Conservation (phyloP, 1,140 invertebrate species). For the Akabosia matsudoensis region DNA sequence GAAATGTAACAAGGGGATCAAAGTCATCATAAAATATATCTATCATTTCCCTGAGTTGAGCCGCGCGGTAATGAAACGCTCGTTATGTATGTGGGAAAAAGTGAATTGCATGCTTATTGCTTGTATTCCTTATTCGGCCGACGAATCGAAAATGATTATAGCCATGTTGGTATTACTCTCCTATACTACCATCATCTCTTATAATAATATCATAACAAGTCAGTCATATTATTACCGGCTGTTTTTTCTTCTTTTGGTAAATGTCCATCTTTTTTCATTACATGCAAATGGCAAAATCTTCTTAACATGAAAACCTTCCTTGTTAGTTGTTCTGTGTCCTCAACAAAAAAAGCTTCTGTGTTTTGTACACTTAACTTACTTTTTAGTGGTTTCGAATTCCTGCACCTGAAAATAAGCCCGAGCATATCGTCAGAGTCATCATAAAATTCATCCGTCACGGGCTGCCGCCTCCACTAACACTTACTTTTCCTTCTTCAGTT, state of each 20-base stretch:
- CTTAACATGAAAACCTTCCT: background rate
- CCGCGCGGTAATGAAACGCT: background rate
- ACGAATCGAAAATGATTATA: slow-evolving; percentile 17
- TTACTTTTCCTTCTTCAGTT: slow-evolving; percentile 6
- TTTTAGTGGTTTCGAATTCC: too few relatives aligned
- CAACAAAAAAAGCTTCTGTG: background rate
- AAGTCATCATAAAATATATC: background rate
- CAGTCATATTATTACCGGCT: background rate
- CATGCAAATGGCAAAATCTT: slow-evolving; percentile 1
- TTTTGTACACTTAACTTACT: background rate
- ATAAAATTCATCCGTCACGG: background rate
- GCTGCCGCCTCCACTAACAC: slow-evolving; percentile 14
- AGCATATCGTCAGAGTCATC: background rate
- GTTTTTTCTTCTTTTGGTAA: background rate
- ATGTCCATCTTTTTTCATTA: background rate
- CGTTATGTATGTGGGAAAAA: slow-evolving; percentile 18
- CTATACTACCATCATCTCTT: background rate
- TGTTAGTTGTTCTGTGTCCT: background rate
- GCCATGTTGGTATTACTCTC: background rate
- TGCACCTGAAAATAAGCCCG: background rate
- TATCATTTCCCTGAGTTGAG: background rate
- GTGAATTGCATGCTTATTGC: slow-evolving; percentile 9
- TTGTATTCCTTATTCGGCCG: background rate
- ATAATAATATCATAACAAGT: background rate
- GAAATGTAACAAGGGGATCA: background rate